Evolutionary conservation across 92 coral and sea anemone genomes (phyloP).

Genomic region (Zoanthus sociatus): DNA sequence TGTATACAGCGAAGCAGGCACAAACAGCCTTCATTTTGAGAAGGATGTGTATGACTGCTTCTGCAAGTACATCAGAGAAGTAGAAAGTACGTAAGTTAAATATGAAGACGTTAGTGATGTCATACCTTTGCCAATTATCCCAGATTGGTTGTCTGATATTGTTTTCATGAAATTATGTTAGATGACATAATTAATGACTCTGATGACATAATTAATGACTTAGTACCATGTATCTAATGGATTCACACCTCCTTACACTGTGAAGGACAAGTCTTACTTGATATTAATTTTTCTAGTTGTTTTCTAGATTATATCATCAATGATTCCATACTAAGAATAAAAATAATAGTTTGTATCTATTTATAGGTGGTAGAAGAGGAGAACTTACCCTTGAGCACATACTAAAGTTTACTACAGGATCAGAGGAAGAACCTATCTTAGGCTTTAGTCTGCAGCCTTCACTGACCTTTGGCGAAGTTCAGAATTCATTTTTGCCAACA

Average conservation of each 20-base stretch:
- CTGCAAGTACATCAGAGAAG: conserved; percentile 72
- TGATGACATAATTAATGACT: conserved; percentile 30
- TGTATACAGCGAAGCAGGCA: conserved; percentile 43
- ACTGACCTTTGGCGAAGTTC: conserved; percentile 45
- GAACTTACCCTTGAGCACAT: conserved; percentile 38
- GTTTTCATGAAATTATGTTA: conserved; percentile 25
- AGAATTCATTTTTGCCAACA: conserved; percentile 45
- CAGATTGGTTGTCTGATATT: conserved; percentile 33
- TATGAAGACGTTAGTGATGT: conserved; percentile 20
- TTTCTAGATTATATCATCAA: conserved; percentile 28
- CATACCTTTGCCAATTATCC: conserved; percentile 31
- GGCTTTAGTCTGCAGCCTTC: conserved; percentile 50
- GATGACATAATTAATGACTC: not conserved
- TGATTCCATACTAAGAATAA: conserved; percentile 11
- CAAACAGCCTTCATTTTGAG: conserved; percentile 47
- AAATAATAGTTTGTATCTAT: conserved; percentile 18
- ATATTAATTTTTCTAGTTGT: conserved; percentile 17
- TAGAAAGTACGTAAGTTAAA: conserved; percentile 61
- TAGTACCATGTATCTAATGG: conserved; percentile 24
- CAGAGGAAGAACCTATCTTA: conserved; percentile 45
- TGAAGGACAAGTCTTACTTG: conserved; percentile 37
- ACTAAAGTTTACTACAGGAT: conserved; percentile 42
- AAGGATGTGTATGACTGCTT: conserved; percentile 70
- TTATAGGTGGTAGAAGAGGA: conserved; percentile 49
- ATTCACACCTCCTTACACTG: conserved; percentile 25